Conservation (phyloP, 2,113 vertebrate genomes). For the Bucco capensis region DNA sequence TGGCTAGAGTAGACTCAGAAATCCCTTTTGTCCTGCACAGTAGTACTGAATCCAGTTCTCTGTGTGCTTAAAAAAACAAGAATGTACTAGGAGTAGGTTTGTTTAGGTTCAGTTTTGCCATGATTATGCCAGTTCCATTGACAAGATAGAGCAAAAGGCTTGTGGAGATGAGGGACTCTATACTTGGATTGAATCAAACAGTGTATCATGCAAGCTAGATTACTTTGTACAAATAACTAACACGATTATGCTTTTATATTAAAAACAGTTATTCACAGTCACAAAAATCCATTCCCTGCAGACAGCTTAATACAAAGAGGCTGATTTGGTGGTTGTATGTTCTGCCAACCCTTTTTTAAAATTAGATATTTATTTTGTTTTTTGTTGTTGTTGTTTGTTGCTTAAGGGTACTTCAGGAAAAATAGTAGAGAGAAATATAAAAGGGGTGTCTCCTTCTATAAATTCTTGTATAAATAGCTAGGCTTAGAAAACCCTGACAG, state of each 20-base stretch:
- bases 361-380: not conserved
- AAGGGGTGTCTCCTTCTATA: not conserved
- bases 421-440: not conserved
- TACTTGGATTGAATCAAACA: not conserved
- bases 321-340: not conserved
- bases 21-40: not conserved
- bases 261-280: constrained; percentile 60
- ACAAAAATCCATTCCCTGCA: constrained; percentile 27
- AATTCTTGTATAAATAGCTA: constrained; percentile 3
- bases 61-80: not conserved
- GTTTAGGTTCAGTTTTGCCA: not conserved
- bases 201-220: not conserved
- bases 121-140: not conserved
- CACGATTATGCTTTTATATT: constrained; percentile 24
- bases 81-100: not conserved
- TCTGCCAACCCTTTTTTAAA: not conserved
- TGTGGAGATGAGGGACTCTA: not conserved
- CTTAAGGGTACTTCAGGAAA: not conserved
- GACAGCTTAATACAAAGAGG: constrained; percentile 28
- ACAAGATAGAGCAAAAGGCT: not conserved
- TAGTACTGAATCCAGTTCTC: not conserved
- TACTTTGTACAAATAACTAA: constrained; percentile 15
- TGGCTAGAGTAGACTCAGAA: not conserved
- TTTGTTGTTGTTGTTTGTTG: not conserved
- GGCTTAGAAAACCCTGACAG: not conserved